Base-by-base conservation (phyloP, 2,113 vertebrate genomes). In the Archilochus colubris region DNA sequence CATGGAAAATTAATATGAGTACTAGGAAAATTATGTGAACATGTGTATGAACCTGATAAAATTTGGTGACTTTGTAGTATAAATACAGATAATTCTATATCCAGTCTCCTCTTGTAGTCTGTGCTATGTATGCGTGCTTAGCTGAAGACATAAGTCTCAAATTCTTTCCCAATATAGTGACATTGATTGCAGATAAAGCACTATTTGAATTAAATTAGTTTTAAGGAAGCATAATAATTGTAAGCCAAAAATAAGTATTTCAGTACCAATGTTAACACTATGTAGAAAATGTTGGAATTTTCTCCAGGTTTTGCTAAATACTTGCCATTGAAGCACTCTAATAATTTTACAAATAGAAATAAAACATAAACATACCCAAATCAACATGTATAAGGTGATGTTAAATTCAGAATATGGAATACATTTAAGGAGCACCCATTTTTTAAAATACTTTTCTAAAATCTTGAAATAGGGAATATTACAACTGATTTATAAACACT, bases 131-230 rank as follows among this genome's bases (percentile, higher is more conserved):
- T 97, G 95, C 97, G 91, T 33, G 43, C 86, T 91, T 92, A 93
- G 86, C 90, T 94, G 81, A 95, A 97, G 91, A 95, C 96, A 95
- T 95, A 58, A 94, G 44, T 94, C 88, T 94, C 82, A 63, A 86
- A 89, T 96, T 95, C 67, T 97, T 96, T 96, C 68, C 75, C 59
- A 68, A 69, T 91, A 69, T 94, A 76, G 82, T 95, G 95, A 92
- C 87, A 90, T 96, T 89, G 88, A 97, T 97, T 97, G 92, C 84
- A 97, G 93, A 96, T 93, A 95, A 95, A 97, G 86, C 75, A 97
- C 82, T 94, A 95, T 92, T 94, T 90, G 78, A 74, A 86, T 95
- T 96, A 91, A 88, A 93, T 89, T 88, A 44, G 21, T 77, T 93
- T 40, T 81, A 81, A 75, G 66, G 23, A 97, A 91, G 53, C 54